Conservation (phyloP, 2,113 vertebrate genomes). For the Lonchura striata region DNA sequence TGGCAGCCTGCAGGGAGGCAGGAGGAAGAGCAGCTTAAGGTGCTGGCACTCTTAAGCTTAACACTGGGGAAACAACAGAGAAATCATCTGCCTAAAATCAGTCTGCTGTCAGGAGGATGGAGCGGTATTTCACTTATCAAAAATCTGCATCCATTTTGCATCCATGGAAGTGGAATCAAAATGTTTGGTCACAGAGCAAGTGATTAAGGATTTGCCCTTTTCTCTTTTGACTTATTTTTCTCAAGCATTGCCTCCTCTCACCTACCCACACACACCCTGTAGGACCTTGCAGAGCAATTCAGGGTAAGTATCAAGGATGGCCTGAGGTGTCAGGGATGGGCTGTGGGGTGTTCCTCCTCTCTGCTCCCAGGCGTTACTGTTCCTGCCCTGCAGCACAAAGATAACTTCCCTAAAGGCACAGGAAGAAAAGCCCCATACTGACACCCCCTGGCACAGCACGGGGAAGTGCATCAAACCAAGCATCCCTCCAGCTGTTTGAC, state of each 20-base stretch:
- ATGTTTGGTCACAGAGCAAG: background rate
- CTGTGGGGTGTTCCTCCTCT: background rate
- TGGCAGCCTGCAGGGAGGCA: background rate
- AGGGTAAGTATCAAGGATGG: too few species aligned
- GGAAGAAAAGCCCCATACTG: background rate
- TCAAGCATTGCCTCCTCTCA: background rate
- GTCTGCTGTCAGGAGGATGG: background rate
- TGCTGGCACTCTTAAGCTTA: background rate
- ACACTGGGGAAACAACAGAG: background rate
- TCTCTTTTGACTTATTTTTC: background rate
- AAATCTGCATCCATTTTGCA: background rate
- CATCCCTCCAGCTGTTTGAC: background rate
- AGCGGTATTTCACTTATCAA: background rate
- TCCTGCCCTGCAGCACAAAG: background rate
- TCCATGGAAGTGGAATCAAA: background rate
- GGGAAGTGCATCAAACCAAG: background rate
- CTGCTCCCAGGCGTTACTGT: background rate
- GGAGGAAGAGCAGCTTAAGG: background rate
- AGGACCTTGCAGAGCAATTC: background rate
- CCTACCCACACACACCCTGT: background rate
- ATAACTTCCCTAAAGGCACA: background rate
- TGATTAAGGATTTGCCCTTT: background rate
- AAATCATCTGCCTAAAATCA: background rate
- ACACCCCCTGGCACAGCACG: background rate
- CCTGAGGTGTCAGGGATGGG: background rate